Conservation (phyloP, 2,888 invertebrate species). For the Choreutis nemorana region DNA sequence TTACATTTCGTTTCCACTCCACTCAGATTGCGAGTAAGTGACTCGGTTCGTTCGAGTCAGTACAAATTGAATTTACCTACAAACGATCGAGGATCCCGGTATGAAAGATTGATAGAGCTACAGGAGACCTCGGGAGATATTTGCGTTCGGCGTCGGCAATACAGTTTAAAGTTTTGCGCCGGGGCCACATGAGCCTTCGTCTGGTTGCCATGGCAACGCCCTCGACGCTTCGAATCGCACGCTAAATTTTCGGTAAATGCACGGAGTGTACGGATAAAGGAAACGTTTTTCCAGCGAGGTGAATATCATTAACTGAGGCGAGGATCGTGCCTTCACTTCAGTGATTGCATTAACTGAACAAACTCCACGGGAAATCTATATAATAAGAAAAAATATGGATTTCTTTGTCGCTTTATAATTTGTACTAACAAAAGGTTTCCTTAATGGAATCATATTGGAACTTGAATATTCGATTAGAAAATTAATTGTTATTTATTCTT, state of each 20-base stretch:
- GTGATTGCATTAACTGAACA: slow-evolving; percentile 31
- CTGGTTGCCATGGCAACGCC: slow-evolving; percentile 57
- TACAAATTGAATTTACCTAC: slow-evolving; percentile 15
- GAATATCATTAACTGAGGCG: slow-evolving; percentile 57
- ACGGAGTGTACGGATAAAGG: slow-evolving; percentile 49
- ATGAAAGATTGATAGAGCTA: slow-evolving; percentile 28
- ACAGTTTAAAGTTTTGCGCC: slow-evolving; percentile 64
- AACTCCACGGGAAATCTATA: slow-evolving; percentile 7
- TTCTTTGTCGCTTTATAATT: too few relatives aligned
- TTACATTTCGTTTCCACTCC: too few relatives aligned
- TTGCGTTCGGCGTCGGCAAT: slow-evolving; percentile 44
- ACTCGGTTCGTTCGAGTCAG: too few relatives aligned
- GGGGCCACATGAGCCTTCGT: slow-evolving; percentile 56
- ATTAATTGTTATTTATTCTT: too few relatives aligned
- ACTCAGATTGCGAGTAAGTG: too few relatives aligned
- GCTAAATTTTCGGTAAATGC: slow-evolving; percentile 52
- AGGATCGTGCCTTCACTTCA: slow-evolving; percentile 19
- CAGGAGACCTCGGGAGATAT: slow-evolving; percentile 32
- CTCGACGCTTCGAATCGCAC: slow-evolving; percentile 28
- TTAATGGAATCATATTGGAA: too few relatives aligned
- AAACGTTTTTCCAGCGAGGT: slow-evolving; percentile 58
- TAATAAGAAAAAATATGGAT: too few relatives aligned
- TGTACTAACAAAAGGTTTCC: too few relatives aligned
- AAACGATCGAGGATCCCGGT: slow-evolving; percentile 9
- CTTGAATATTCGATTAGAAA: too few relatives aligned